Conservation (phyloP, 2,113 vertebrate genomes). For the Condylura cristata region DNA sequence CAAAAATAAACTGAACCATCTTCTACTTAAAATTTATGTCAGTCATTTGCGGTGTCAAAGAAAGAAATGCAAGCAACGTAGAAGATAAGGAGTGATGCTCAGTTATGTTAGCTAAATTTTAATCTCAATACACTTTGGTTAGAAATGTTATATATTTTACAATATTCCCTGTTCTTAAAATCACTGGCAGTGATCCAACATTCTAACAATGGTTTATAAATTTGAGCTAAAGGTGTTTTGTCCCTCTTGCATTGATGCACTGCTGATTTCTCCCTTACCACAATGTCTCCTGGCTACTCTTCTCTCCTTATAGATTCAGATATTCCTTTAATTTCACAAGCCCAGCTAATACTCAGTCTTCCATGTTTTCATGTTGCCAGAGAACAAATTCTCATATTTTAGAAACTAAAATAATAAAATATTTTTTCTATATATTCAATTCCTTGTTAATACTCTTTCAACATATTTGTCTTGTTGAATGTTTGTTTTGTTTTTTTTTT, state of each 20-base stretch:
- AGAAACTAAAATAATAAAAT: not conserved
- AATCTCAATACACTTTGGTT: not conserved
- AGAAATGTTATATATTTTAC: not conserved
- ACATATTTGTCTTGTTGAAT: not conserved
- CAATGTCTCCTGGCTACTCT: not conserved
- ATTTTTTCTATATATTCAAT: not conserved
- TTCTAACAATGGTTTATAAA: not conserved
- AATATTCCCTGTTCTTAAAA: not conserved
- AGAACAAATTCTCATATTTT: not conserved
- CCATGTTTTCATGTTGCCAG: not conserved
- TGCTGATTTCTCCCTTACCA: not conserved
- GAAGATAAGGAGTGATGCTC: not conserved
- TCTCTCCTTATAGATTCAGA: not conserved
- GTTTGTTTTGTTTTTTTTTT: too few species aligned
- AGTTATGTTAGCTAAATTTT: not conserved
- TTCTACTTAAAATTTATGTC: not conserved
- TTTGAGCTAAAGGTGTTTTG: not conserved
- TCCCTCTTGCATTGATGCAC: not conserved
- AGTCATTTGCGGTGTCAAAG: not conserved
- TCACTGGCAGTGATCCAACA: not conserved
- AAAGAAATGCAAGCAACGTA: not conserved
- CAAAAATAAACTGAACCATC: too few species aligned
- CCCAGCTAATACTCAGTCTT: not conserved
- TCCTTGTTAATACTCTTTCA: not conserved
- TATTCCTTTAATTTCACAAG: not conserved